Evolutionary conservation across 35 echinoderm and acorn worm species (phyloP).

Genomic region (Hemicentrotus pulcherrimus): DNA sequence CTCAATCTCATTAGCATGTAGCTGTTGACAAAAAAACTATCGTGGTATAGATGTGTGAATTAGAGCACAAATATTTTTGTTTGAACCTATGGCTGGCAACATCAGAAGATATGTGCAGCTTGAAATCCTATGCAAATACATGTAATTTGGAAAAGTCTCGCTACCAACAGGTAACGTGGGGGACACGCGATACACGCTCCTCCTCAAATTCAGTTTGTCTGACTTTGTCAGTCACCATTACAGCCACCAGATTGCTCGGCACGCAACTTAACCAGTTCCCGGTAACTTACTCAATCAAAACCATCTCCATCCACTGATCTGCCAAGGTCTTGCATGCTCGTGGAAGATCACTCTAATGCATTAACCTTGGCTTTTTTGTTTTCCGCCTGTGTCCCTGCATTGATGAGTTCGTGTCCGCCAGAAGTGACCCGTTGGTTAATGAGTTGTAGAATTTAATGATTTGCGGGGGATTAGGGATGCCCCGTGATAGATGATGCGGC

Average conservation of each 20-base stretch:
- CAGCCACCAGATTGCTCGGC: background rate
- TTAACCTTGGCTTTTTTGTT: conserved; percentile 3
- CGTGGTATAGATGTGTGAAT: too few relatives aligned
- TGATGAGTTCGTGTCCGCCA: background rate
- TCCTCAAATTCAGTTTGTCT: background rate
- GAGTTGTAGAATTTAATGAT: conserved; percentile 19
- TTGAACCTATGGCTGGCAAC: background rate
- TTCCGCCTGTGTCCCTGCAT: background rate
- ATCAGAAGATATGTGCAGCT: background rate
- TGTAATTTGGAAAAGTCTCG: background rate
- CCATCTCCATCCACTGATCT: background rate
- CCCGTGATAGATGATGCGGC: background rate
- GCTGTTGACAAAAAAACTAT: too few relatives aligned
- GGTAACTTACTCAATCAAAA: background rate
- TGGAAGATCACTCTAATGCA: background rate
- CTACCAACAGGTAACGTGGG: background rate
- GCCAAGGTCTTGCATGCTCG: background rate
- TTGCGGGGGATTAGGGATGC: background rate
- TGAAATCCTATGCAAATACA: background rate
- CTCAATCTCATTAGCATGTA: too few relatives aligned
- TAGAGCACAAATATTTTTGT: too few relatives aligned
- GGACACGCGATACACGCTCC: background rate
- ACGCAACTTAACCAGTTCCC: conserved; percentile 1
- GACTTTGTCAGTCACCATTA: background rate
- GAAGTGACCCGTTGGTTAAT: conserved; percentile 1